Conservation (phyloP, 2,888 invertebrate genomes). For the Eristalis intricaria region DNA sequence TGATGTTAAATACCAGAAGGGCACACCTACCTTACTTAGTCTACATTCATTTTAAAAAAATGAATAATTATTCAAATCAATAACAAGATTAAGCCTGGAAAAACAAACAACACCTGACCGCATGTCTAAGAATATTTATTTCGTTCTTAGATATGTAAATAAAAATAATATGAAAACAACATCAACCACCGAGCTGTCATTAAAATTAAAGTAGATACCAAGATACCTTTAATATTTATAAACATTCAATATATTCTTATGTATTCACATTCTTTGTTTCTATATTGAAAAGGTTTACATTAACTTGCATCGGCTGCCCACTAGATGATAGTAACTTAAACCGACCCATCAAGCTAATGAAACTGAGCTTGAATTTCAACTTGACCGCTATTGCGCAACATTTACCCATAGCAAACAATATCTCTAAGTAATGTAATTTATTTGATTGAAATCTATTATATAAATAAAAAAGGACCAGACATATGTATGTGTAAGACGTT, state of each 20-base stretch:
- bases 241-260: neutral
- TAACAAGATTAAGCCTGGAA: no score
- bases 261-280: neutral
- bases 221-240: neutral
- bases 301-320: constrained; percentile 7
- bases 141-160: no score
- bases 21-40: no score
- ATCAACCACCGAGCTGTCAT: neutral
- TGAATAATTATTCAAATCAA: no score
- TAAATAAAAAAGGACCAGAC: neutral
- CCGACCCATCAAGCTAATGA: constrained; percentile 48
- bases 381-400: constrained; percentile 37
- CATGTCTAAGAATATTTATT: no score
- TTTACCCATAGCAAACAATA: constrained; percentile 23
- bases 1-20: no score
- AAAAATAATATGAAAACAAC: neutral
- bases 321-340: constrained; percentile 47
- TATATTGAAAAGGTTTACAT: neutral
- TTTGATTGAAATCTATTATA: constrained; percentile 42
- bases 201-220: neutral
- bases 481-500: neutral
- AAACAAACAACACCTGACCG: no score
- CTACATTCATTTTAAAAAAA: no score
- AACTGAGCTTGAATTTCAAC: constrained; percentile 45
- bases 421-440: constrained; percentile 18